Base-by-base conservation (phyloP, 2,888 invertebrate genomes). In the Catocala sponsa region DNA sequence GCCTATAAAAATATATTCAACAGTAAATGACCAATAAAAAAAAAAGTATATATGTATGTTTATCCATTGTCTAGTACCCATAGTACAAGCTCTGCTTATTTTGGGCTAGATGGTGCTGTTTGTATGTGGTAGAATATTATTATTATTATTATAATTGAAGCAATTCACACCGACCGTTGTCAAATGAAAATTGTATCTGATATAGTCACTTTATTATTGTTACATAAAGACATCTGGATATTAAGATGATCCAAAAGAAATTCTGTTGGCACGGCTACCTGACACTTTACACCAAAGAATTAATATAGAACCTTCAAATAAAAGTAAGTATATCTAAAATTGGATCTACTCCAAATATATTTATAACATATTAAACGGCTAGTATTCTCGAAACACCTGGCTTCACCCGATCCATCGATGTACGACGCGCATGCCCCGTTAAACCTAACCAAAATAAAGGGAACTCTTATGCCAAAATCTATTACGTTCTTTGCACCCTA, bases 401-500 rank as follows among this genome's bases (percentile, higher is more conserved):
- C 58, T 76, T 72, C 64, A 61, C 59, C 71, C 71, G 65, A 70
- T 63, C 74, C 79, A 80, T 85, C 78, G 81, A 83, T 75, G 79
- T 74, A 65, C 70, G 68, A 43, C 71, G 86, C 88, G 89, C 90
- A 89, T 88, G 90, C 85, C 68, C 82, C 52, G 65, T 70, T 35
- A 42, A 57, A 47, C 6, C 12, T 13, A 55, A 76, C 88, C 87
- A 85, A 52, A 55, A 46, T 78, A 77, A 42, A 53, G 32, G 65
- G 82, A 82, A 58, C 83, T 64, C 74, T 66, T 55, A 68, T 64
- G 47, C 67, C 63, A 54, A 73, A 72, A 59, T 61, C 72, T 68
- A 77, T 71, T 68, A 74, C 72, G 69, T 75, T 77, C 53, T 80
- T 74, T 46, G 52, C 76, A 74, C 74, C 68, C 51, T 60, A 71